phyloP scores from a whole-genome alignment of 2,888 invertebrate species.

The Silvanus unidentatus region DNA sequence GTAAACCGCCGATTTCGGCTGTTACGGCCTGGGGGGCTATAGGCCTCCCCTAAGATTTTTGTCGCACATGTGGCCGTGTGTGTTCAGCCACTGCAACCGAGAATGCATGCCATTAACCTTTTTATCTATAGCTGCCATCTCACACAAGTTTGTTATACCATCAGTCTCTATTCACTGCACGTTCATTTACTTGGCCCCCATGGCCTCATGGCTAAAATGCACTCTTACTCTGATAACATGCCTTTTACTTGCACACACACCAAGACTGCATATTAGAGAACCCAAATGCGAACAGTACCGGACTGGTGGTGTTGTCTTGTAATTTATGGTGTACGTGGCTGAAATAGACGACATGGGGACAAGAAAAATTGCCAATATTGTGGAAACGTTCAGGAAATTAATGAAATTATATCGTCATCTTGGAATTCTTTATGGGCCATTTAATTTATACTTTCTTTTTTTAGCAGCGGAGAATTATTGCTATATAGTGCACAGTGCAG shows the following conservation, averaged over 20 bases:
- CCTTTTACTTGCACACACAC: too few relatives aligned
- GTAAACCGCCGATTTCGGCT: too few relatives aligned
- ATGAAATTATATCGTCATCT: too few relatives aligned
- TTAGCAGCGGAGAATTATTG: too few relatives aligned
- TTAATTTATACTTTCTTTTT: too few relatives aligned
- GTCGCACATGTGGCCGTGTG: slow-evolving; percentile 28
- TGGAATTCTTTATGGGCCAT: too few relatives aligned
- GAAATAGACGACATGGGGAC: too few relatives aligned
- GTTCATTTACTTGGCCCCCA: slow-evolving; percentile 30
- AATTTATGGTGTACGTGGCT: too few relatives aligned
- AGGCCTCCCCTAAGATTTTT: slow-evolving; percentile 26
- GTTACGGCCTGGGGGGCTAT: slow-evolving; percentile 10
- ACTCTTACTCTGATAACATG: slow-evolving; percentile 9
- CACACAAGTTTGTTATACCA: slow-evolving; percentile 31
- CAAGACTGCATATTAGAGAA: too few relatives aligned
- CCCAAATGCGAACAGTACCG: background rate
- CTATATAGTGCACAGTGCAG: too few relatives aligned
- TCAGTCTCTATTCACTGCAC: slow-evolving; percentile 35
- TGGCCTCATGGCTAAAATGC: slow-evolving; percentile 24
- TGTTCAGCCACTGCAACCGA: background rate
- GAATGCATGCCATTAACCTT: slow-evolving; percentile 35
- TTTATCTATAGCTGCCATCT: slow-evolving; percentile 32
- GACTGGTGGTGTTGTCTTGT: background rate
- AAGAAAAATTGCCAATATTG: too few relatives aligned
- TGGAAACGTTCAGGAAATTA: too few relatives aligned